Percentiles rank a stretch among this genome's conserved stretches.
Conservation (phyloP, 2,888 invertebrate species). For the Eristalis arbustorum region DNA sequence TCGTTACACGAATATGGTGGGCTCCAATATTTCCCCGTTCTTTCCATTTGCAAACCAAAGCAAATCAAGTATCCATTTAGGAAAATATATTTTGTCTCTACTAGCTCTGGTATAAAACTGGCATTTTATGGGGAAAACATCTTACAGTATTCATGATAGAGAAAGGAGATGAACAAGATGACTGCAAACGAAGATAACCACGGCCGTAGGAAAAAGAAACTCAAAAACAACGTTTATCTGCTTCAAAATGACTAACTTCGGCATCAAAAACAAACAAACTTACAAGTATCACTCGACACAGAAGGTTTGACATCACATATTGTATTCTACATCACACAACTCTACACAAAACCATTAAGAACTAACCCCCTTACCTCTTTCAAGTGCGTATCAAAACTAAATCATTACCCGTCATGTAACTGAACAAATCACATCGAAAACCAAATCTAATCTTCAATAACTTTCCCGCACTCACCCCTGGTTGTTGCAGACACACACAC, state of each 20-base stretch:
- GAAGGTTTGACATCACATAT: background rate
- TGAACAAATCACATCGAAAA: background rate
- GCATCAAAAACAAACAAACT: too few relatives aligned
- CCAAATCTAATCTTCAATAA: background rate
- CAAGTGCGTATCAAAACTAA: background rate
- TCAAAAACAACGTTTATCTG: background rate
- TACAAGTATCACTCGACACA: background rate
- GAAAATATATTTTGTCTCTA: too few relatives aligned
- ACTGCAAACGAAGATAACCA: background rate
- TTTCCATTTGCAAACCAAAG: too few relatives aligned
- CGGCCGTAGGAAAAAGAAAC: constrained; percentile 15
- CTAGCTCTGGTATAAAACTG: too few relatives aligned
- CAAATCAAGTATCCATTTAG: too few relatives aligned
- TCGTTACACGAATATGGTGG: too few relatives aligned
- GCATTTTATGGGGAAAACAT: too few relatives aligned
- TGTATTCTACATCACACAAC: background rate
- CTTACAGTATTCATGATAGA: too few relatives aligned
- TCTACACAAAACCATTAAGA: background rate
- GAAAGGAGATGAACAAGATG: background rate
- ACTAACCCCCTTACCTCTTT: background rate
- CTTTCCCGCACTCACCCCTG: background rate
- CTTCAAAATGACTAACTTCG: too few relatives aligned
- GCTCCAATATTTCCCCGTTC: too few relatives aligned
- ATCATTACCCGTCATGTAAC: background rate
- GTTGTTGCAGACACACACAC: background rate